These are phyloP conservation scores for Xerus rutilus DNA, from an alignment of 2,797 vertebrate genomes.

Conservation along the genomic window DNA sequence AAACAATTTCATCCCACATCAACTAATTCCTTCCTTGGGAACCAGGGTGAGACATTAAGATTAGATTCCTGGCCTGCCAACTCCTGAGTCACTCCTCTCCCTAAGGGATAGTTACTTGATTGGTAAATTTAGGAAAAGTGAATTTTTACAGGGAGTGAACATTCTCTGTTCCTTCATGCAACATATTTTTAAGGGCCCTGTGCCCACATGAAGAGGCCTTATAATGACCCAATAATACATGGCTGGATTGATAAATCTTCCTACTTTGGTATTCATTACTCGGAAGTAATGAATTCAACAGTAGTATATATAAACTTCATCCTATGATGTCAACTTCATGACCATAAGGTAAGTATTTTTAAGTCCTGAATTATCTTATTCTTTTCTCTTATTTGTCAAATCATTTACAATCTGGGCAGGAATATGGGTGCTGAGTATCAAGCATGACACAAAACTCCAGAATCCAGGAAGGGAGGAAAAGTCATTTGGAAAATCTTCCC, in stretches of 20 bases:
- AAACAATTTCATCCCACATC: not conserved
- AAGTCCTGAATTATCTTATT: not conserved
- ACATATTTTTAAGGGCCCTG: not conserved
- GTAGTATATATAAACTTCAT: not conserved
- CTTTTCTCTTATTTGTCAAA: constrained; percentile 1
- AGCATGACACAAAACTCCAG: not conserved
- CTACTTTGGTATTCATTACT: not conserved
- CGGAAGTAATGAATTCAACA: not conserved
- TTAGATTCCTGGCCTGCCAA: not conserved
- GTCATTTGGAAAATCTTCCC: not conserved
- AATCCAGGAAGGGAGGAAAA: not conserved
- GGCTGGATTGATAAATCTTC: not conserved
- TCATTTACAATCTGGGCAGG: not conserved
- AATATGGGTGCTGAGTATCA: not conserved
- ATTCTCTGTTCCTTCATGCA: not conserved
- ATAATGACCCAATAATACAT: not conserved
- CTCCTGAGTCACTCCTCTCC: not conserved
- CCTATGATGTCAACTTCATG: not conserved
- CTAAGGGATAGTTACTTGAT: not conserved
- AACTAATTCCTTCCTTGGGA: not conserved
- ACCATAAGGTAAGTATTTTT: not conserved
- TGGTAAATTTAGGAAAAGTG: not conserved
- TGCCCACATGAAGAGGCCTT: not conserved
- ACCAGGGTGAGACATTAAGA: not conserved
- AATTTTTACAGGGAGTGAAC: not conserved